phyloP scores from a whole-genome alignment of 2,113 vertebrate genomes.

The Percina caprodes region DNA sequence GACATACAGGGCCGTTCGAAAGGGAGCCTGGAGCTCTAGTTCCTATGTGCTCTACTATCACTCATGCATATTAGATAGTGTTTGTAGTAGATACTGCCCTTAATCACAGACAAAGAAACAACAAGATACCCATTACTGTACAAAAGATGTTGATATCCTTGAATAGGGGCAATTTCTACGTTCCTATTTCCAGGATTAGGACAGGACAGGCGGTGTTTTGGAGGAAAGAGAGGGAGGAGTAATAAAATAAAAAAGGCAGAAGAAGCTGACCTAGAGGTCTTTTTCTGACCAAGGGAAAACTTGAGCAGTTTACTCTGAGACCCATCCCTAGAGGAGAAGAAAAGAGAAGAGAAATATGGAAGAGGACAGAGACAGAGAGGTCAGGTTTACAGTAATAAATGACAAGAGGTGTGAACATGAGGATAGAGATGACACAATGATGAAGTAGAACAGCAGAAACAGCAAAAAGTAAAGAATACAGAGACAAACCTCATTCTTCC shows the following conservation, averaged over 20 bases:
- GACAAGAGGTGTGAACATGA: constrained; percentile 63
- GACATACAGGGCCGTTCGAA: constrained; percentile 51
- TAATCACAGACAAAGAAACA: constrained; percentile 61
- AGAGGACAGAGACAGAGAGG: constrained; percentile 71
- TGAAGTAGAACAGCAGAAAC: constrained; percentile 33
- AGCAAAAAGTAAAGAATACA: constrained; percentile 21
- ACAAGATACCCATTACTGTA: constrained; percentile 25
- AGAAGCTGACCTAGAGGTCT: constrained; percentile 95
- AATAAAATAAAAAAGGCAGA: constrained; percentile 47
- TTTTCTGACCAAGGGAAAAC: constrained; percentile 98
- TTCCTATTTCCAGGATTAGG: constrained; percentile 51
- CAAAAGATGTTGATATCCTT: constrained; percentile 34
- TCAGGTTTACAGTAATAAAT: constrained; percentile 60
- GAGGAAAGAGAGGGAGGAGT: constrained; percentile 40
- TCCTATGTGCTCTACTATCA: constrained; percentile 45
- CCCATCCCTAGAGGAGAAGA: constrained; percentile 91
- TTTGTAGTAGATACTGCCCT: constrained; percentile 70
- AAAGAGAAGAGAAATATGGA: constrained; percentile 85
- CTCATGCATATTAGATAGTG: constrained; percentile 75
- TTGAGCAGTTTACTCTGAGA: constrained; percentile 98
- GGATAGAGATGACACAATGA: constrained; percentile 57
- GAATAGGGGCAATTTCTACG: constrained; percentile 72
- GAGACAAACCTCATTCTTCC: neutral
- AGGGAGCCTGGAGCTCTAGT: constrained; percentile 40
- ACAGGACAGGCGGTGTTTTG: constrained; percentile 16